These are phyloP conservation scores for Diabrotica balteata DNA, from an alignment of 2,888 invertebrate genomes.

Conservation along the genomic window DNA sequence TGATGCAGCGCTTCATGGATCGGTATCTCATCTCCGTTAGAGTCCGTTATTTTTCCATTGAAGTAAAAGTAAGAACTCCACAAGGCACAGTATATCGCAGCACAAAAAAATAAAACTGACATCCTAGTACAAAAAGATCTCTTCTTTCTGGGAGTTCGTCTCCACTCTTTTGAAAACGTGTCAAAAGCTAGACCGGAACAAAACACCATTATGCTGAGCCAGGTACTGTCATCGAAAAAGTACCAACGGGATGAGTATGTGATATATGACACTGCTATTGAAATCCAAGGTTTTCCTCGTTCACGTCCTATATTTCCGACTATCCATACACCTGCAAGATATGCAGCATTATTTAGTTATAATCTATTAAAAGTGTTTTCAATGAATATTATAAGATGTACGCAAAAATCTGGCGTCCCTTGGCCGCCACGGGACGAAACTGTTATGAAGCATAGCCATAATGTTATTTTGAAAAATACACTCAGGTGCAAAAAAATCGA, in stretches of 20 bases:
- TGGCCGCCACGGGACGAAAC: too few relatives aligned
- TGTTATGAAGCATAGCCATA: too few relatives aligned
- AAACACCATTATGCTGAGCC: constrained; percentile 73
- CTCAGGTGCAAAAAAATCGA: not conserved
- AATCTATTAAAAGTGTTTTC: too few relatives aligned
- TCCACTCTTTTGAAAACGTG: constrained; percentile 80
- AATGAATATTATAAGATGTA: too few relatives aligned
- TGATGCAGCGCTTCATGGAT: constrained; percentile 87
- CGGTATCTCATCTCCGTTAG: constrained; percentile 81
- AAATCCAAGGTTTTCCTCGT: constrained; percentile 74
- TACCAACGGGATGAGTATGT: constrained; percentile 75
- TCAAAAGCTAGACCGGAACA: constrained; percentile 76
- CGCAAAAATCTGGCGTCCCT: too few relatives aligned
- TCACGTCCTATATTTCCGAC: constrained; percentile 92
- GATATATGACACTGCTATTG: constrained; percentile 72
- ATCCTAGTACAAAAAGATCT: constrained; percentile 61
- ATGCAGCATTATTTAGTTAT: too few relatives aligned
- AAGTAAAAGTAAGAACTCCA: constrained; percentile 86
- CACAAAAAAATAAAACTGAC: constrained; percentile 67
- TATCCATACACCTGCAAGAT: constrained; percentile 79
- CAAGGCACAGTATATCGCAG: constrained; percentile 72
- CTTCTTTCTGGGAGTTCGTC: constrained; percentile 67
- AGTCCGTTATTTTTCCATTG: constrained; percentile 84
- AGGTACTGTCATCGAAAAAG: constrained; percentile 76
- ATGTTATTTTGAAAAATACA: not conserved